Evolutionary conservation across 2,888 invertebrate species (phyloP).

Genomic region (Ophonus ardosiacus): DNA sequence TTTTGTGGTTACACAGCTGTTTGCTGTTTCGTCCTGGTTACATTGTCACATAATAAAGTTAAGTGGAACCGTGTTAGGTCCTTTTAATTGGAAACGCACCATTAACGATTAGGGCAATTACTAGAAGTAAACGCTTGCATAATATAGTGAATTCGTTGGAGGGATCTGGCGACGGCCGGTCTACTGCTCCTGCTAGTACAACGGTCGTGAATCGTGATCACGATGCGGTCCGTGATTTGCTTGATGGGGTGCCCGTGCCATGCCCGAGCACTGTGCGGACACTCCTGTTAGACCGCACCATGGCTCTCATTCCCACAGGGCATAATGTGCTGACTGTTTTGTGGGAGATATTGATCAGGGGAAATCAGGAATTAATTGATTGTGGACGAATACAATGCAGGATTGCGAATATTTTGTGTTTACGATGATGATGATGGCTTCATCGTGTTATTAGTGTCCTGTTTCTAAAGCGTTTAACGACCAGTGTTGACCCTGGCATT

Average conservation of each 20-base stretch:
- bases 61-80: neutral
- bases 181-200: neutral
- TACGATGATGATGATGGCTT: neutral
- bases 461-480: neutral
- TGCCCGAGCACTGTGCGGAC: conserved; percentile 21
- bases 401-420: neutral
- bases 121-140: conserved; percentile 38
- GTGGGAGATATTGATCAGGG: conserved; percentile 23
- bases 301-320: conserved; percentile 1
- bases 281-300: conserved; percentile 21
- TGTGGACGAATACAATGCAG: neutral
- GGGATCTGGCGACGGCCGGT: neutral
- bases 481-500: neutral
- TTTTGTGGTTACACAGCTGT: too few relatives aligned
- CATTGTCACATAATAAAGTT: conserved; percentile 15
- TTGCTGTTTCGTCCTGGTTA: too few relatives aligned
- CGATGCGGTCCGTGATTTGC: conserved; percentile 26
- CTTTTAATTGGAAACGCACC: conserved; percentile 26
- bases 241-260: conserved; percentile 15
- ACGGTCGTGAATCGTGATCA: conserved; percentile 13
- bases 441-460: neutral
- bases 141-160: conserved; percentile 26
- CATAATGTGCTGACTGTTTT: conserved; percentile 2
- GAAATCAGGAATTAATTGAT: conserved; percentile 15
- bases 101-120: conserved; percentile 39